These are phyloP conservation scores for Phoebastria nigripes DNA, from an alignment of 2,797 vertebrate genomes.

Conservation along the genomic window DNA sequence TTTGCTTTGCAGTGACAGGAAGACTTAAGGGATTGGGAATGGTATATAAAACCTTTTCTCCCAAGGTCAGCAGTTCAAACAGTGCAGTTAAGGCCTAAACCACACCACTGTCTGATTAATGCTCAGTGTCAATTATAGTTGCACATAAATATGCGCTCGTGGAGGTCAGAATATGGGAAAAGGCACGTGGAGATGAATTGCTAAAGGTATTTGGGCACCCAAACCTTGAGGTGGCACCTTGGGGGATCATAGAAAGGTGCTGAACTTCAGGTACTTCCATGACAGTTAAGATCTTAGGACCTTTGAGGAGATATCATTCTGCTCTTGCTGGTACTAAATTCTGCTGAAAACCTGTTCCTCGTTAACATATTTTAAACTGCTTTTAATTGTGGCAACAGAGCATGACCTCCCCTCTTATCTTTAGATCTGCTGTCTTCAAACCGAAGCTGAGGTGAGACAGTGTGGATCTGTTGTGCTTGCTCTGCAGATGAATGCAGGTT, in stretches of 20 bases:
- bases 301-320: background rate
- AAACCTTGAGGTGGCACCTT: background rate
- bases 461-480: background rate
- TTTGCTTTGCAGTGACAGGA: constrained; percentile 48
- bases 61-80: constrained; percentile 43
- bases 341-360: constrained; percentile 10
- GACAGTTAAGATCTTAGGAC: background rate
- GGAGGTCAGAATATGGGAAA: background rate
- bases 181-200: background rate
- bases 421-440: background rate
- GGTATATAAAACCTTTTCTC: constrained; percentile 35
- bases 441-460: background rate
- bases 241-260: background rate
- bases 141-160: background rate
- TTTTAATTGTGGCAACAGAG: background rate
- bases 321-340: background rate
- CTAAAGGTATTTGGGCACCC: background rate
- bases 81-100: background rate
- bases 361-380: background rate
- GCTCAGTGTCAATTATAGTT: background rate
- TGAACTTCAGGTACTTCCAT: background rate
- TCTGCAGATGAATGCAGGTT: background rate
- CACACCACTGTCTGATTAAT: constrained; percentile 3
- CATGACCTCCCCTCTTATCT: constrained; percentile 7
- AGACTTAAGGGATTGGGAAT: constrained; percentile 38